Conservation (phyloP, 2,797 vertebrate species). For the Pagetopsis macropterus region DNA sequence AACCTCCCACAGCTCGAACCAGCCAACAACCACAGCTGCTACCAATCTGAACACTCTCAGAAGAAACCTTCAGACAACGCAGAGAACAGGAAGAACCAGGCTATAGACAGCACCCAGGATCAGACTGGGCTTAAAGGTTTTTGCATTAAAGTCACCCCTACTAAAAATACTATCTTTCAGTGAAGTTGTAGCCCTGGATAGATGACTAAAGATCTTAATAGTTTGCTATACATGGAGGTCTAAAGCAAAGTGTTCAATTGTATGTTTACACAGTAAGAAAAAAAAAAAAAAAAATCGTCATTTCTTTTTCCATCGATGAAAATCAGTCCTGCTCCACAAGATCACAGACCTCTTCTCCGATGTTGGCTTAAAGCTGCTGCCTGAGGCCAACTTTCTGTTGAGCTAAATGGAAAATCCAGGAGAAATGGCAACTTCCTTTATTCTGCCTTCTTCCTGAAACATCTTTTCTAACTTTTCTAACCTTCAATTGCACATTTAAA, state of each 20-base stretch:
- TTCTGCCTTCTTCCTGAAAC: constrained; percentile 19
- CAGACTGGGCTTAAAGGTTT: constrained; percentile 18
- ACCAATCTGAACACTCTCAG: constrained; percentile 70
- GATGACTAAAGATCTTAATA: too few relatives aligned
- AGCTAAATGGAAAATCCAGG: constrained; percentile 61
- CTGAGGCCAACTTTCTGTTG: constrained; percentile 43
- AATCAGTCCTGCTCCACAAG: constrained; percentile 27
- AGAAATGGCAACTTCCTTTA: constrained; percentile 52
- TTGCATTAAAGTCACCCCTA: neutral
- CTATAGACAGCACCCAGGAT: constrained; percentile 39
- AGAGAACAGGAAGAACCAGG: constrained; percentile 57
- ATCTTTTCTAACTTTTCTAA: neutral
- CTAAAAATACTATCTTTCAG: neutral
- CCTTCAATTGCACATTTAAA: neutral
- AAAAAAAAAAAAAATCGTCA: neutral
- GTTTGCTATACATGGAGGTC: neutral
- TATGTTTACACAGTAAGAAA: neutral
- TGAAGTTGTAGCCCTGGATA: neutral
- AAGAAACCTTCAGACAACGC: constrained; percentile 54
- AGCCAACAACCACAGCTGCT: constrained; percentile 80
- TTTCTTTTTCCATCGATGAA: constrained; percentile 27
- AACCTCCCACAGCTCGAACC: constrained; percentile 66
- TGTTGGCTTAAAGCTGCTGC: constrained; percentile 28
- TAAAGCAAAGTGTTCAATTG: neutral
- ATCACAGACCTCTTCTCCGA: constrained; percentile 23